Evolutionary conservation across 2,888 invertebrate species (phyloP), one percentile per base, ranked within the genome.

Genomic region (Pelosia muscerda): DNA sequence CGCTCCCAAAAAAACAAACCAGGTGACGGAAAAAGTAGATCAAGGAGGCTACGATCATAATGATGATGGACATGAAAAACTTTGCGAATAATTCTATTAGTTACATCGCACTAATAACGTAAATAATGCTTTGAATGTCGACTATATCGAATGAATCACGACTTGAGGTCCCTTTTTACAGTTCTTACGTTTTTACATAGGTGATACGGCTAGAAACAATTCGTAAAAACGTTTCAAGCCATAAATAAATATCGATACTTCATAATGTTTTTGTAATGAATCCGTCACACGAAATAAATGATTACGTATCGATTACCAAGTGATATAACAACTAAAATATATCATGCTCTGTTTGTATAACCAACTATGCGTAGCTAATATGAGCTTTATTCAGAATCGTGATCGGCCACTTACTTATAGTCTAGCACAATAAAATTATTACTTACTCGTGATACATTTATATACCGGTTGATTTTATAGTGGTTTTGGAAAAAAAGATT

Each of bases 281-380:
- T n/a, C 19, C n/a, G 26, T 57, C 26, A 57, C 26, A n/a, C 9
- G n/a, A 13, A 19, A 57, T 57, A 19, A 57, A 57, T 28, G 57
- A 28, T 57, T 57, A 57, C 57, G n/a, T 28, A 49, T 49, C n/a
- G n/a, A 64, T 73, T 68, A 72, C 73, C n/a, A 49, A 69, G 4
- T 72, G 66, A 57, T 66, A 59, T 68, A 77, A 59, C 58, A 78
- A 81, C 75, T 77, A 79, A 81, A 84, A 81, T 71, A 73, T 66
- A 59, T 69, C 78, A 83, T 75, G 87, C 85, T 83, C 88, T 83
- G 75, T 86, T 82, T 79, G 54, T 64, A 22, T 58, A 42, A 68
- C 19, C 70, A 68, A 79, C 76, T 75, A 72, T 74, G 68, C 76
- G 55, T 61, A 38, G 22, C 68, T 72, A 74, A 76, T 68, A 22